Evolutionary conservation across 1,140 invertebrate genomes (phyloP).

Genomic region (Antheraea pernyi): DNA sequence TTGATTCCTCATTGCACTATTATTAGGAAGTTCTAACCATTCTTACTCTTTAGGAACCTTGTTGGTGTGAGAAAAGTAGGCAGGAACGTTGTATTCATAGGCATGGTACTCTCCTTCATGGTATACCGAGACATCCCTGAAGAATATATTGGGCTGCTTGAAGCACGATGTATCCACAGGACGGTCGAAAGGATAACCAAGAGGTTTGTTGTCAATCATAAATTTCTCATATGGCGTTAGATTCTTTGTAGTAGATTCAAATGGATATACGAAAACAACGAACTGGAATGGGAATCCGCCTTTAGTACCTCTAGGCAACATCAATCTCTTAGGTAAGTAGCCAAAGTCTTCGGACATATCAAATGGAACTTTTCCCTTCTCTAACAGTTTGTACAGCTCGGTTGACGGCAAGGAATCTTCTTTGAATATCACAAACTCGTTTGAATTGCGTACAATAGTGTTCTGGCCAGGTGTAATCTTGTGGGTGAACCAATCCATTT

Average conservation of each 20-base stretch:
- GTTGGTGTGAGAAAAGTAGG: slow-evolving; percentile 23
- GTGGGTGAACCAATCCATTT: slow-evolving; percentile 85
- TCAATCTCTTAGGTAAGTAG: slow-evolving; percentile 82
- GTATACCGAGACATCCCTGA: slow-evolving; percentile 82
- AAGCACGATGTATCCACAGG: slow-evolving; percentile 79
- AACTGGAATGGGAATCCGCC: slow-evolving; percentile 83
- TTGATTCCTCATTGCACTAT: not conserved
- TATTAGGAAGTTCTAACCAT: not conserved
- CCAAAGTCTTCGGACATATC: slow-evolving; percentile 78
- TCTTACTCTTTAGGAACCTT: slow-evolving; percentile 19
- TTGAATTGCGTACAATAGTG: slow-evolving; percentile 83
- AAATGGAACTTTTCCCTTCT: slow-evolving; percentile 73
- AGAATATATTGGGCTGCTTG: slow-evolving; percentile 83
- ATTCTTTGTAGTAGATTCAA: slow-evolving; percentile 37
- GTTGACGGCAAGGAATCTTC: slow-evolving; percentile 82
- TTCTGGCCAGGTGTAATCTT: slow-evolving; percentile 84
- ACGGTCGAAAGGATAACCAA: slow-evolving; percentile 86
- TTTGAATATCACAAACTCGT: slow-evolving; percentile 82
- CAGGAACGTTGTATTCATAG: slow-evolving; percentile 47
- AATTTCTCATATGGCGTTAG: slow-evolving; percentile 41
- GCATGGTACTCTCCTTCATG: slow-evolving; percentile 79
- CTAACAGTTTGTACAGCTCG: slow-evolving; percentile 80
- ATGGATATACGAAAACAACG: slow-evolving; percentile 82
- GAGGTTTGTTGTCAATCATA: slow-evolving; percentile 74
- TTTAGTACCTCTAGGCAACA: slow-evolving; percentile 84